These are phyloP conservation scores for Mormyrops boulengeri DNA, from an alignment of 2,797 vertebrate genomes.

Conservation along the genomic window DNA sequence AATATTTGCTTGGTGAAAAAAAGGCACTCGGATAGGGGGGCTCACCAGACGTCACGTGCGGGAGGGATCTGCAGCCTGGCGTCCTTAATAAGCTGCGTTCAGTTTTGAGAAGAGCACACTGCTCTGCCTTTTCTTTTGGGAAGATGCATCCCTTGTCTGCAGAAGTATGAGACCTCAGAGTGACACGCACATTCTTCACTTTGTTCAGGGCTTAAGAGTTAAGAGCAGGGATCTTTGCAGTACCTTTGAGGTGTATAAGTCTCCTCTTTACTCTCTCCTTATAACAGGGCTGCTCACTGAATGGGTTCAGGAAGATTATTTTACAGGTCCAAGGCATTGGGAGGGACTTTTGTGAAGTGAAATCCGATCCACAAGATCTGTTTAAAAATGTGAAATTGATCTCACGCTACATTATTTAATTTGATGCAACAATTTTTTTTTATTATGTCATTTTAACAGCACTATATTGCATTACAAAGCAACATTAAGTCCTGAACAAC, in stretches of 20 bases:
- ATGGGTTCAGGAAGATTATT: constrained; percentile 1
- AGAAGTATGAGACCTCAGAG: constrained; percentile 25
- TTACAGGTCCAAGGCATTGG: neutral
- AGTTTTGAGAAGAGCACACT: constrained; percentile 14
- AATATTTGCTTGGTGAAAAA: constrained; percentile 39
- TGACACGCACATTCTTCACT: constrained; percentile 21
- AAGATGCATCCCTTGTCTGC: constrained; percentile 22
- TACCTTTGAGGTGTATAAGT: neutral
- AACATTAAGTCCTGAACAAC: neutral
- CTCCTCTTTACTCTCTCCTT: neutral
- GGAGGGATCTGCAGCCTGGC: constrained; percentile 23
- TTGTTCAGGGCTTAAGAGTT: constrained; percentile 17
- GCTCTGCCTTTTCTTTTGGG: neutral
- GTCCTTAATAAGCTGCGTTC: constrained; percentile 15
- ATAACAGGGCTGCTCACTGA: neutral
- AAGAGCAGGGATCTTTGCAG: neutral
- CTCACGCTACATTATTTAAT: neutral
- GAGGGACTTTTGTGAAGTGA: neutral
- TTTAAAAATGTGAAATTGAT: constrained; percentile 7
- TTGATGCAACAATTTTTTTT: neutral
- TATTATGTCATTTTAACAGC: neutral
- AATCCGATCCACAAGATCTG: neutral
- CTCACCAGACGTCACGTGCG: neutral
- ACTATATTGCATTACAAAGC: neutral
- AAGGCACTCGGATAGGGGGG: constrained; percentile 10